Base-by-base conservation (phyloP, 2,888 invertebrate genomes). In the Ctena decussata region DNA sequence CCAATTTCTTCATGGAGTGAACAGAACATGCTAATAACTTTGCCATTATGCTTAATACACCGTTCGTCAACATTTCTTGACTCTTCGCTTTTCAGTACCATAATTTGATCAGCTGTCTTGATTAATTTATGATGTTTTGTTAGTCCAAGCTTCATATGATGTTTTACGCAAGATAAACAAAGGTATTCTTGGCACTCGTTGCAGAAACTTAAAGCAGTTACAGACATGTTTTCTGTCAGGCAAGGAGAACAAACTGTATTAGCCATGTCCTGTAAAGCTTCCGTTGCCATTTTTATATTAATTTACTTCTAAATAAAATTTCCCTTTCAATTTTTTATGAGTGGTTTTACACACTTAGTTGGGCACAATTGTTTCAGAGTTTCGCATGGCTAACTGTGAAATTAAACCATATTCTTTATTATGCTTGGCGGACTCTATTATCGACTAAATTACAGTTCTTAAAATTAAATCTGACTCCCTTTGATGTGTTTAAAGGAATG, bases 201-300 rank as follows among this genome's bases (percentile, higher is more conserved):
- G 35, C 65, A 65, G 21, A 65, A 65, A 2, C 21, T 65, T 24
- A n/a, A 65, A 65, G 65, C 65, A 65, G 21, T 3, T 35, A 65
- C 18, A 35, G 65, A 35, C 15, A 2, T 3, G 35, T 35, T 65
- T 35, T 65, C 65, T 35, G 65, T 35, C 18, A 5, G 11, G 35
- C 65, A 65, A 3, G 65, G 65, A 35, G 65, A 18, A 65, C 65
- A 65, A 1, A 65, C 6, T 11, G 18, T 65, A 18, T 35, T 27
- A 21, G n/a, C 11, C 21, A 21, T 49, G 21, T 75, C 32, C 49
- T 85, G 30, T 83, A 85, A 80, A 84, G 2, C 27, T 6, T 27
- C 27, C 6, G 5, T 3, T 27, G 57, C 57, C 57, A 57, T 57
- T 46, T 46, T 41, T 41, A 15, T 41, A n/a, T n/a, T n/a, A n/a